A percentile compares a stretch with the other conserved stretches of the same genome.
Evolutionary conservation across 2,797 vertebrate species (phyloP).

Genomic region (Arvicola amphibius): DNA sequence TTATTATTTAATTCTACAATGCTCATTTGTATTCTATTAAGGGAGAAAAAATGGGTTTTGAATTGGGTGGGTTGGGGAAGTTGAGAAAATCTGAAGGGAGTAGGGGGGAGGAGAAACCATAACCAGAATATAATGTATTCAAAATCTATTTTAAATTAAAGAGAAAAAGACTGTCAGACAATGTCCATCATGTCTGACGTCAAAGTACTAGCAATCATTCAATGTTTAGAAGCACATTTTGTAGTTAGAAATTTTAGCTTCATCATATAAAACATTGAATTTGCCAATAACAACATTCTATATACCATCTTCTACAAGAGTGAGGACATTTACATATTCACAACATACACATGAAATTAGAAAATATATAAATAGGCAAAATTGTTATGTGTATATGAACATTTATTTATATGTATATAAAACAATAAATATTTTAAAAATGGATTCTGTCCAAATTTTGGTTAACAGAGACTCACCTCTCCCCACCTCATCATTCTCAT

Average conservation of each 20-base stretch:
- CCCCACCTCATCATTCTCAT: not conserved
- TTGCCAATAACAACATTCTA: not conserved
- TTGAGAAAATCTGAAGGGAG: not conserved
- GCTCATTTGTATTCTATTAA: not conserved
- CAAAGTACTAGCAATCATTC: not conserved
- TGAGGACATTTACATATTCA: not conserved
- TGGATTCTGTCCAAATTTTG: not conserved
- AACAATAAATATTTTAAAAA: not conserved
- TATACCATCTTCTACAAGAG: not conserved
- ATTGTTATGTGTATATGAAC: not conserved
- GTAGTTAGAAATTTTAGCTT: conserved; percentile 13
- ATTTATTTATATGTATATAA: not conserved
- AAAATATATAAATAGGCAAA: not conserved
- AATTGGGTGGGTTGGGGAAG: not conserved
- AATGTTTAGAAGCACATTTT: not conserved
- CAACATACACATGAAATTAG: not conserved
- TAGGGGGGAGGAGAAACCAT: too few relatives aligned
- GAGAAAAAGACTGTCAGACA: not conserved
- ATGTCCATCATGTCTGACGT: not conserved
- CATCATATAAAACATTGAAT: not conserved
- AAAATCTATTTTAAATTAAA: not conserved
- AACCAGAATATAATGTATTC: not conserved
- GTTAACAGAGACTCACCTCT: not conserved
- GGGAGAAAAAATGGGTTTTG: not conserved
- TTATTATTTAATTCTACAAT: not conserved